Evolutionary conservation across 1,140 invertebrate genomes (phyloP), one percentile per base, ranked within the genome.

Genomic region (Proctacanthus coquilletti): DNA sequence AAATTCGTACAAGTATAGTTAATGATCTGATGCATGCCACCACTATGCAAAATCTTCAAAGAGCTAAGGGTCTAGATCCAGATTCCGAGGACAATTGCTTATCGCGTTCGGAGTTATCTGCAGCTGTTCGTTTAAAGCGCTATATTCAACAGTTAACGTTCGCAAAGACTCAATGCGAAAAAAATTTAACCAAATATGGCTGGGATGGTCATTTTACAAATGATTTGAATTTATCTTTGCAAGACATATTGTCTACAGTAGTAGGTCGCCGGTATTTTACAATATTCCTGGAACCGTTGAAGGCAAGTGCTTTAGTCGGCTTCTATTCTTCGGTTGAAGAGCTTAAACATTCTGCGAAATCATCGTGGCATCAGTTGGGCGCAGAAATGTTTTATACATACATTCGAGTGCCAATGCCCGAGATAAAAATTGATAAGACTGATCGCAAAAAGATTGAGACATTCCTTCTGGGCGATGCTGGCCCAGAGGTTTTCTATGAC

Each of bases 1-100:
- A 82, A 49, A 81, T 91, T 45, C 65, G 77, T 64, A 79, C 61
- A 45, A 84, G 84, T 49, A 87, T 92, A 43, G 78, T 91, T 1
- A 85, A 79, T 18, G 86, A 91, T 67, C 81, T 92, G 43, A 88
- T 92, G 80, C 85, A 93, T 66, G 84, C 86, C 0, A 89, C 87
- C 23, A 87, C 84, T 3, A 72, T 89, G 39, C 84, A 88, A 62
- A 89, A 87, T 55, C 65, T 91, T 33, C 88, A 88, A 62, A 70
- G 82, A 48, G 74, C 81, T 8, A 81, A 86, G 66, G 80, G 80
- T 21, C 67, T 84, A 13, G 80, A 84, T 62, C 62, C 73, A 40
- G 80, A 84, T 51, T 58, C 69, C 38, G 80, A 80, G 39, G 62
- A 73, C 45, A 64, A 70, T 52, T 56, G 38, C 36, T 47, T 46